A percentile compares a stretch with the other conserved stretches of the same genome.
Conservation (phyloP, 37 sponge, comb jelly and placozoan species). For the Halichondria panicea region DNA sequence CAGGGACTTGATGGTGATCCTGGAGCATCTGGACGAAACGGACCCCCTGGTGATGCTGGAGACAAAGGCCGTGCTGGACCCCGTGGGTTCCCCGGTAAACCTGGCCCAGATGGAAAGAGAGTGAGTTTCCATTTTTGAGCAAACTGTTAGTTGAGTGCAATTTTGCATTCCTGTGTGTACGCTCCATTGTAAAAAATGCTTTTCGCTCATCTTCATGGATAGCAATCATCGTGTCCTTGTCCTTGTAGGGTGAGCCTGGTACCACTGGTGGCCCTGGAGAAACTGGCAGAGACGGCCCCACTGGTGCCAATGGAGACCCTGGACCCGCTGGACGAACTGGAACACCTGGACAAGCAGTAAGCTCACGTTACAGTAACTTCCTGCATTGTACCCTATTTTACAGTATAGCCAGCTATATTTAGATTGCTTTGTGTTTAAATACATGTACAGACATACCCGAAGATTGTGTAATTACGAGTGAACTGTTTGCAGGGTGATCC, state of each 20-base stretch:
- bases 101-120: constrained; percentile 47
- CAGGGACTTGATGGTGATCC: constrained; percentile 26
- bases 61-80: constrained; percentile 40
- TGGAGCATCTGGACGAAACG: constrained; percentile 49
- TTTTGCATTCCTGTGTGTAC: neutral
- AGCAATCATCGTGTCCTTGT: neutral
- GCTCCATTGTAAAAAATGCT: neutral
- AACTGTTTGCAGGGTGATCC: constrained; percentile 24
- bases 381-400: neutral
- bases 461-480: neutral
- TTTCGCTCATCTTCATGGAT: too few relatives aligned
- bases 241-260: constrained; percentile 11
- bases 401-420: neutral
- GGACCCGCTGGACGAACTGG: constrained; percentile 51
- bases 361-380: neutral
- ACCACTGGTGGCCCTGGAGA: constrained; percentile 21
- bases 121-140: constrained; percentile 9
- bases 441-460: neutral
- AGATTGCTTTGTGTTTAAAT: neutral
- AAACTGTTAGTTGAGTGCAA: neutral
- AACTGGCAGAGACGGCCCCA: constrained; percentile 1
- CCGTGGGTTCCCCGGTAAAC: constrained; percentile 49
- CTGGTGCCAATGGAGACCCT: constrained; percentile 48
- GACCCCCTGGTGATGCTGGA: constrained; percentile 44
- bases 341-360: constrained; percentile 39